These are phyloP conservation scores for Sceloporus undulatus DNA, from an alignment of 2,113 vertebrate species.

Conservation along the genomic window DNA sequence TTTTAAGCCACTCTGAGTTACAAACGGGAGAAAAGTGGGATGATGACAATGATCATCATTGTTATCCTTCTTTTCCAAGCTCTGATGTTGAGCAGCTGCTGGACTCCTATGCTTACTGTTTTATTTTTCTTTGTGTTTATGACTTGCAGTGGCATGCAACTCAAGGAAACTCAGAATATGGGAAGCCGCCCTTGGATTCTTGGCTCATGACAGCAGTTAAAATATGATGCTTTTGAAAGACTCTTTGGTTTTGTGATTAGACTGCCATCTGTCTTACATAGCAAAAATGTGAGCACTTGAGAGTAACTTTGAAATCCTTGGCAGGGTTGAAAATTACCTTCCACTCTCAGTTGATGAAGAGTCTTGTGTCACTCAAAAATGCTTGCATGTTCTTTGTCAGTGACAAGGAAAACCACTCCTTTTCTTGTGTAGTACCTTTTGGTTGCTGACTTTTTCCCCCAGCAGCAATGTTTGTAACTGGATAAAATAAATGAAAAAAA, in stretches of 20 bases:
- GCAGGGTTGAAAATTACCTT: not conserved
- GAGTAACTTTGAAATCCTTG: not conserved
- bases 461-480: not conserved
- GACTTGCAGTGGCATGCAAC: not conserved
- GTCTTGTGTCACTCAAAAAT: not conserved
- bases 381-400: not conserved
- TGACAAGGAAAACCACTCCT: not conserved
- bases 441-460: not conserved
- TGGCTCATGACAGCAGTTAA: not conserved
- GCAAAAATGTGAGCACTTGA: not conserved
- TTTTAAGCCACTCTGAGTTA: too few relatives aligned
- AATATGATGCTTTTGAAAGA: not conserved
- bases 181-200: not conserved
- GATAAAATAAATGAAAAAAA: not conserved
- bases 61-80: too few relatives aligned
- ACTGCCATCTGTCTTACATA: slow-evolving; percentile 8
- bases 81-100: too few relatives aligned
- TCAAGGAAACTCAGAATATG: not conserved
- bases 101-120: not conserved
- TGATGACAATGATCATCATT: too few relatives aligned
- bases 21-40: too few relatives aligned
- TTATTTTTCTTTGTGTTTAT: not conserved
- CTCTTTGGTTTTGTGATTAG: not conserved
- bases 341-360: not conserved
- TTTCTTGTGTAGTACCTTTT: slow-evolving; percentile 3